Evolutionary conservation across 2,797 vertebrate genomes (phyloP).

Genomic region (Gephyroberyx darwinii): DNA sequence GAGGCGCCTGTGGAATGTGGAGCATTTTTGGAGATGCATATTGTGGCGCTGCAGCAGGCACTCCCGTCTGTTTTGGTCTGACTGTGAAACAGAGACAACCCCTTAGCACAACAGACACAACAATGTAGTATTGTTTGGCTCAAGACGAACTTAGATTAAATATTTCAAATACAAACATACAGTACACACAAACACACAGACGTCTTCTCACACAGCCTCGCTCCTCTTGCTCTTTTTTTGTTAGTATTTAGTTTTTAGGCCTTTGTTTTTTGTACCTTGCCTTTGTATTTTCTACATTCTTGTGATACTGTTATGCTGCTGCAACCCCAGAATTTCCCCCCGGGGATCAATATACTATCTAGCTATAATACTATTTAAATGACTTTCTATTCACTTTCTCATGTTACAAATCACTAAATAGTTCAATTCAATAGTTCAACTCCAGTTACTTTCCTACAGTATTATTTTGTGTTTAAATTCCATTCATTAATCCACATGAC

Average conservation of each 20-base stretch:
- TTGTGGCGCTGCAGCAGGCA: slow-evolving; percentile 85
- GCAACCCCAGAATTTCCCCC: no score
- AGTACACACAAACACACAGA: background rate
- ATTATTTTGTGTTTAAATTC: background rate
- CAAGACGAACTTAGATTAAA: background rate
- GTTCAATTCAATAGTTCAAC: no score
- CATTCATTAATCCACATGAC: background rate
- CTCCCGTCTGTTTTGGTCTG: slow-evolving; percentile 89
- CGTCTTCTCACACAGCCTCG: background rate
- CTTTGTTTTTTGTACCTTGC: no score
- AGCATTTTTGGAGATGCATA: slow-evolving; percentile 86
- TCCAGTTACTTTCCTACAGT: no score
- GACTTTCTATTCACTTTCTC: background rate
- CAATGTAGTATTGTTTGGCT: background rate
- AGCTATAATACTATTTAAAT: background rate
- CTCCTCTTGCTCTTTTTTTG: background rate
- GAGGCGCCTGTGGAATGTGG: slow-evolving; percentile 89
- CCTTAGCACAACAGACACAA: slow-evolving; percentile 11
- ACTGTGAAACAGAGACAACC: slow-evolving; percentile 72
- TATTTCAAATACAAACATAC: background rate
- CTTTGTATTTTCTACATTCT: no score
- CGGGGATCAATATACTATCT: no score
- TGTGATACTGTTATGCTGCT: no score
- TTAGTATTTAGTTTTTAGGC: no score
- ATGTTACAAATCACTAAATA: background rate